phyloP scores from a whole-genome alignment of 2,797 vertebrate genomes.

The Fistularia tabacaria region DNA sequence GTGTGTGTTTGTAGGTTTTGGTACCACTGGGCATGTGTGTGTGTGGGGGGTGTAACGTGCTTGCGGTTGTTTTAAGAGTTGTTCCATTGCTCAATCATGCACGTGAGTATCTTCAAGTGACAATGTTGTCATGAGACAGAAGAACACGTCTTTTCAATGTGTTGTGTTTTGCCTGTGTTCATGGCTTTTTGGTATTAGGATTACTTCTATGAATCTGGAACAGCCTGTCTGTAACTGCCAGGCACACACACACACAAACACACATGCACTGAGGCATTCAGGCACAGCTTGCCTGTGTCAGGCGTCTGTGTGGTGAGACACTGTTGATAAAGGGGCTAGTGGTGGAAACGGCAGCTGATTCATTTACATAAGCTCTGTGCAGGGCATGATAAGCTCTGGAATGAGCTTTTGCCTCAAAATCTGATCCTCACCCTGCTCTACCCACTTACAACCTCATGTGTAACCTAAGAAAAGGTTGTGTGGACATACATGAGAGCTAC shows the following conservation, averaged over 20 bases:
- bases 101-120: constrained; percentile 37
- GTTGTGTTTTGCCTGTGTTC: constrained; percentile 12
- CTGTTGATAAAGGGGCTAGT: constrained; percentile 61
- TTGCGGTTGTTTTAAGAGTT: constrained; percentile 7
- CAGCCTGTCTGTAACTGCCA: constrained; percentile 53
- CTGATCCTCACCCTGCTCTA: constrained; percentile 34
- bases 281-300: constrained; percentile 33
- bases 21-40: constrained; percentile 9
- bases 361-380: constrained; percentile 66
- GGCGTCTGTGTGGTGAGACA: constrained; percentile 49
- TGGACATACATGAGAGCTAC: constrained; percentile 15
- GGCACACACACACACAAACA: constrained; percentile 31
- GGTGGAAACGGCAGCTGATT: constrained; percentile 64
- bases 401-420: constrained; percentile 37
- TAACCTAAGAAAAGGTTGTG: constrained; percentile 14
- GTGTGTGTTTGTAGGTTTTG: constrained; percentile 21
- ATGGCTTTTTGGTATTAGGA: constrained; percentile 21
- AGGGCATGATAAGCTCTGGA: constrained; percentile 60
- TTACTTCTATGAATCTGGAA: constrained; percentile 60
- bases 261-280: constrained; percentile 22
- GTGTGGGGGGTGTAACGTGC: constrained; percentile 19
- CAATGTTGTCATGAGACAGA: constrained; percentile 43
- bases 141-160: constrained; percentile 32
- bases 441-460: constrained; percentile 27
- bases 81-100: constrained; percentile 22